Evolutionary conservation across 2,797 vertebrate genomes (phyloP).

Genomic region (Cyprinodon diabolis): DNA sequence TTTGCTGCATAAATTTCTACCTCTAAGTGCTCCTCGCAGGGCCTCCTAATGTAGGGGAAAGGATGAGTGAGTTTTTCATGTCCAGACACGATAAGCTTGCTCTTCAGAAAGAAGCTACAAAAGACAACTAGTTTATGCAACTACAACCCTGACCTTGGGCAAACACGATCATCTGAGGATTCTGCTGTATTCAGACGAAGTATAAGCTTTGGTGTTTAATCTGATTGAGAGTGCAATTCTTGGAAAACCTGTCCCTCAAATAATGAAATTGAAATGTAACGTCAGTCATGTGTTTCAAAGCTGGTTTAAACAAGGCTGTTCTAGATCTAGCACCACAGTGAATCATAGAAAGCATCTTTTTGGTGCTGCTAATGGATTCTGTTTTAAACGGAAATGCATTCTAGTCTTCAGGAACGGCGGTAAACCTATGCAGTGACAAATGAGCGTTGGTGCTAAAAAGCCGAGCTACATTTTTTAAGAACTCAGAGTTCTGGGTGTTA

Average conservation of each 20-base stretch:
- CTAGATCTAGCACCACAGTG: constrained; percentile 61
- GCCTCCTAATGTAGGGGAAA: not conserved
- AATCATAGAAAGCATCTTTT: constrained; percentile 16
- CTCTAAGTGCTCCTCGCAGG: not conserved
- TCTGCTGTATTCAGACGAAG: not conserved
- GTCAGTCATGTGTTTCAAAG: constrained; percentile 17
- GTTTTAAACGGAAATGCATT: constrained; percentile 25
- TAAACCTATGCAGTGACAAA: constrained; percentile 32
- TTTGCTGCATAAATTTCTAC: not conserved
- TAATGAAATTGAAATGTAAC: constrained; percentile 5
- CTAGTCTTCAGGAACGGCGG: constrained; percentile 9
- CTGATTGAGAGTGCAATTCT: constrained; percentile 12
- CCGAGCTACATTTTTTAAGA: constrained; percentile 9
- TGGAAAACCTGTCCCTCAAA: not conserved
- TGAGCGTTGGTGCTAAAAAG: not conserved
- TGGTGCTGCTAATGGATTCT: constrained; percentile 41
- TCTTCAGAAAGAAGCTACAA: constrained; percentile 37
- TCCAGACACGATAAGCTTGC: constrained; percentile 14
- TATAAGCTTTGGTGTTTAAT: constrained; percentile 21
- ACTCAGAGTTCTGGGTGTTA: constrained; percentile 2
- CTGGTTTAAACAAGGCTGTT: constrained; percentile 54
- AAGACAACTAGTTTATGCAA: constrained; percentile 3
- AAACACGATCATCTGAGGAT: not conserved
- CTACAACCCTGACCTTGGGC: constrained; percentile 6
- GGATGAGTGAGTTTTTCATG: not conserved